phyloP scores from a whole-genome alignment of 2,113 vertebrate species.

The Aplodontia rufa region DNA sequence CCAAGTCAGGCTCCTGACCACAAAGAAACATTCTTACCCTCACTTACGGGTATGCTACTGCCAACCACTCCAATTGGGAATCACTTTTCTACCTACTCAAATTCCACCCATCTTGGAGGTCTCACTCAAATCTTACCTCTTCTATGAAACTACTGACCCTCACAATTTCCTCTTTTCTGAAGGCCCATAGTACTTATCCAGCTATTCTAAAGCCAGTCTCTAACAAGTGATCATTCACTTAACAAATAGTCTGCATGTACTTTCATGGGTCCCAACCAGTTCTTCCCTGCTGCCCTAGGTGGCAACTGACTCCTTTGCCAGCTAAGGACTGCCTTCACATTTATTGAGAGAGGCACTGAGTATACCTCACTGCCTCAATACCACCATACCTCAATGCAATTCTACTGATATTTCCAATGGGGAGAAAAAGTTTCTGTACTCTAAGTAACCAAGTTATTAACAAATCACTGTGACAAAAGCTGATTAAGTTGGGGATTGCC shows the following conservation, averaged over 20 bases:
- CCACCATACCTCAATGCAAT: neutral
- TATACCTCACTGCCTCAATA: too few species aligned
- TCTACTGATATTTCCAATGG: constrained; percentile 3
- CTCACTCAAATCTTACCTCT: constrained; percentile 20
- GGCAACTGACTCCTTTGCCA: neutral
- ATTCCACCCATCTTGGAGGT: neutral
- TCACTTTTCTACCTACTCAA: neutral
- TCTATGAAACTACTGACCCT: neutral
- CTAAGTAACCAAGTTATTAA: constrained; percentile 13
- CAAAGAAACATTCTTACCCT: neutral
- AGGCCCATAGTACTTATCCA: neutral
- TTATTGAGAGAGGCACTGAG: neutral
- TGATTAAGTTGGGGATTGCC: neutral
- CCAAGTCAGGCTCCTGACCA: neutral
- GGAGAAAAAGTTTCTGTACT: neutral
- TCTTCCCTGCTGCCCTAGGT: neutral
- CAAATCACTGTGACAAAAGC: constrained; percentile 11
- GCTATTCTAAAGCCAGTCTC: constrained; percentile 1
- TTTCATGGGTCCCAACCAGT: neutral
- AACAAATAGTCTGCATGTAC: neutral
- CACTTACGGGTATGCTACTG: neutral
- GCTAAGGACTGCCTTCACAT: neutral
- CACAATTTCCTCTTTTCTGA: neutral
- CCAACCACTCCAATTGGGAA: neutral
- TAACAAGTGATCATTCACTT: neutral